Evolutionary conservation across 2,797 vertebrate species (phyloP).

Genomic region (Lepidocolaptes lacrymiger): DNA sequence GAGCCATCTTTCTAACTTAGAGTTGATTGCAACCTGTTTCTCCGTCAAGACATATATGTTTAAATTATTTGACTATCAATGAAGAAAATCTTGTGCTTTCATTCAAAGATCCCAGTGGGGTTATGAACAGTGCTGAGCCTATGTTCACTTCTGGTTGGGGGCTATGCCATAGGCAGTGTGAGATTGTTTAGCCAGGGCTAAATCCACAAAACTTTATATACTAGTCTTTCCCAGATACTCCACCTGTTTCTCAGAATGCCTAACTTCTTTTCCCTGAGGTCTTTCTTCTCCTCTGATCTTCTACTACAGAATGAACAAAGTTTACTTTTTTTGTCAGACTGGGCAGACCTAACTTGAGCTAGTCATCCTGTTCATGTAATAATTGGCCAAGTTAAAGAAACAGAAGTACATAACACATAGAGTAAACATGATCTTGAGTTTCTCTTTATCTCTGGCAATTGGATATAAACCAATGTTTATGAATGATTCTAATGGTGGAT

Average conservation of each 20-base stretch:
- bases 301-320: background rate
- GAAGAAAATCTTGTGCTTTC: background rate
- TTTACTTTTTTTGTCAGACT: background rate
- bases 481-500: background rate
- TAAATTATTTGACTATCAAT: background rate
- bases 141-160: background rate
- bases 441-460: background rate
- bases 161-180: background rate
- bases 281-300: background rate
- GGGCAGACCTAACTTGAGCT: background rate
- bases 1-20: background rate
- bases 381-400: background rate
- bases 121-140: background rate
- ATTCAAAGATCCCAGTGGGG: background rate
- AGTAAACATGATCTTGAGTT: background rate
- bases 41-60: background rate
- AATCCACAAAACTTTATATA: background rate
- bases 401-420: background rate
- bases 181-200: background rate
- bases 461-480: background rate
- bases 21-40: background rate
- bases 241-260: background rate
- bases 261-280: background rate
- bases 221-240: background rate
- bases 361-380: background rate